Base-by-base conservation (phyloP, 2,797 vertebrate species). In the Ara ararauna region DNA sequence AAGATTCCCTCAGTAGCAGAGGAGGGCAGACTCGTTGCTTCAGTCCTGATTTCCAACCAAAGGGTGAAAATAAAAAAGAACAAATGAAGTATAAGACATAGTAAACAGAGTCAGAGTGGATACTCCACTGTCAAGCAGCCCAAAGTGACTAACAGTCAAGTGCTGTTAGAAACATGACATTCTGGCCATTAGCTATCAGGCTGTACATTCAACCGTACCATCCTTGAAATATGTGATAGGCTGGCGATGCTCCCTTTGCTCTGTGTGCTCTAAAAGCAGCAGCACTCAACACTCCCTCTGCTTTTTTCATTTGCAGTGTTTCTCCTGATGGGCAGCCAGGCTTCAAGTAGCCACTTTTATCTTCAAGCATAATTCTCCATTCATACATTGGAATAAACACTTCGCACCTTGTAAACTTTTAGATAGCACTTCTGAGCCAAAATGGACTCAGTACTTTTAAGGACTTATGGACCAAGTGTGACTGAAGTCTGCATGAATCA, bases 381-480 rank as follows among this genome's bases (percentile, higher is more conserved):
- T 81, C 76, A 51, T 22, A 36, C 67, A 8, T 65, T 78, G 24
- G 0, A 14, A 94, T 90, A 92, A 95, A 89, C 44, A 10, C 95
- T 96, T 97, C 42, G 18, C 95, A 97, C 95, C 93, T 94, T 96
- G 95, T 96, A 97, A 97, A 97, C 81, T 95, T 95, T 96, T 73
- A 96, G 89, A 90, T 85, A 90, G 90, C 74, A 50, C 58, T 42
- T 15, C 70, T 19, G 71, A 97, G 94, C 90, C 91, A 96, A 95
- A 97, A 95, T 47, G 85, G 94, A 95, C 90, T 96, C 9, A 2
- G 8, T 89, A 66, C 79, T 90, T 96, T 94, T 96, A 96, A 96
- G 86, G 93, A 96, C 92, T 97, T 50, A 1, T 50, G 78, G 87
- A 94, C 75, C 87, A 93, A 82, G 61, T 10, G 44, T 87, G 80